Evolutionary conservation across 2,113 vertebrate species (phyloP).

Genomic region (Nanger granti): DNA sequence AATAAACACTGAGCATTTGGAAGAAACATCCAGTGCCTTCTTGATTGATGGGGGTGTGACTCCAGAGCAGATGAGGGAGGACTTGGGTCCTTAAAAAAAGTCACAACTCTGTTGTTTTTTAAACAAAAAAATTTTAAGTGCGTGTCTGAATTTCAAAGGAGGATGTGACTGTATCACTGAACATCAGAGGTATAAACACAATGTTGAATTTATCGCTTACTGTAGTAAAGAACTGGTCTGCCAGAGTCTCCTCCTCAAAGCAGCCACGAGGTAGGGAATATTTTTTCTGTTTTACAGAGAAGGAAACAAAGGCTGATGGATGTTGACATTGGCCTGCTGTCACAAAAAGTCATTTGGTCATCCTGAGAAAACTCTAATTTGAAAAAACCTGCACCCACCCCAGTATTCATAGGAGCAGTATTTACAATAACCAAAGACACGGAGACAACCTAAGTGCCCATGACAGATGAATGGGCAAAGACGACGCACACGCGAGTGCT

Average conservation of each 20-base stretch:
- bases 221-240: neutral
- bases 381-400: neutral
- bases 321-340: neutral
- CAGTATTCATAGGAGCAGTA: neutral
- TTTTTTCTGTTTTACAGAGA: neutral
- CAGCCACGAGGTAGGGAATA: neutral
- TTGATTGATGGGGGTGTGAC: fast-evolving
- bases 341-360: neutral
- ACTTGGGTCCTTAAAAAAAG: neutral
- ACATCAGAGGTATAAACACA: neutral
- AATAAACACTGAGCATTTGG: constrained; percentile 28
- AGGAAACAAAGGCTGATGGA: neutral
- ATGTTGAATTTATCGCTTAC: neutral
- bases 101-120: neutral
- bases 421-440: neutral
- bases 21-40: neutral
- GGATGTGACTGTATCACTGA: neutral
- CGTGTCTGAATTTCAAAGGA: neutral
- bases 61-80: too few species aligned
- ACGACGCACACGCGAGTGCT: fast-evolving
- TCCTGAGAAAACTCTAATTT: neutral
- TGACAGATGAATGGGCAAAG: neutral
- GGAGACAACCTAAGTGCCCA: neutral
- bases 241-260: neutral
- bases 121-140: neutral